Evolutionary conservation across 1,140 invertebrate genomes (phyloP), one percentile per base, ranked within the genome.

Genomic region (Meloidogyne exigua): DNA sequence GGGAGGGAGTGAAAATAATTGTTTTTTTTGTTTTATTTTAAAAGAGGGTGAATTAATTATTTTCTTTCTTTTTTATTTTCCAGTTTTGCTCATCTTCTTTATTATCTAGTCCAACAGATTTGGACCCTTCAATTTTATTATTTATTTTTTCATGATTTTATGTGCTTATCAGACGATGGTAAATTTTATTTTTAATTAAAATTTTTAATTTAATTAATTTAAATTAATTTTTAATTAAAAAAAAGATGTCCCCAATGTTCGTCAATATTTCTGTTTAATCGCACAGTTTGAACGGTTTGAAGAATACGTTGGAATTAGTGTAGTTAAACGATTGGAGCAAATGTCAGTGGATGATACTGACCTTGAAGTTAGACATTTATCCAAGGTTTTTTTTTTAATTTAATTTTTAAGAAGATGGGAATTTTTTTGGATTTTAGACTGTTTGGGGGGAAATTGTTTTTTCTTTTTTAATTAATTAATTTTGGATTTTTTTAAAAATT

Each of bases 91-190:
- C 75, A 68, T 26, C 42, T 78, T 44, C 57, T 78, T 18, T 39
- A 76, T 39, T 26, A 68, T 39, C 26, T 78, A 11, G 5, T 67
- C 15, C 64, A 62, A 11, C 26, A 44, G 13, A 18, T 78, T 5
- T 21, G 15, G 12, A 39, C 66, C 4, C 44, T 28, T 39, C 76
- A 78, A 67, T 78, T 78, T 26, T 67, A 49, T 23, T 72, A 68
- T 62, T 42, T 78, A n/a, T 78, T 78, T 21, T 73, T 25, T 68
- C 21, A 78, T 21, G 76, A 78, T 78, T 76, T 77, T 44, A 77
- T 78, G 63, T 26, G 44, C 7, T 42, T 77, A 10, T 78, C 76
- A 25, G 69, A 78, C 13, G 76, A 78, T 26, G 26, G 76, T 78
- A 21, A 9, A 23, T 68, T 62, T 76, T 1, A 66, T 42, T 77